Base-by-base conservation (phyloP, 1,140 invertebrate genomes). In the Battus philenor region DNA sequence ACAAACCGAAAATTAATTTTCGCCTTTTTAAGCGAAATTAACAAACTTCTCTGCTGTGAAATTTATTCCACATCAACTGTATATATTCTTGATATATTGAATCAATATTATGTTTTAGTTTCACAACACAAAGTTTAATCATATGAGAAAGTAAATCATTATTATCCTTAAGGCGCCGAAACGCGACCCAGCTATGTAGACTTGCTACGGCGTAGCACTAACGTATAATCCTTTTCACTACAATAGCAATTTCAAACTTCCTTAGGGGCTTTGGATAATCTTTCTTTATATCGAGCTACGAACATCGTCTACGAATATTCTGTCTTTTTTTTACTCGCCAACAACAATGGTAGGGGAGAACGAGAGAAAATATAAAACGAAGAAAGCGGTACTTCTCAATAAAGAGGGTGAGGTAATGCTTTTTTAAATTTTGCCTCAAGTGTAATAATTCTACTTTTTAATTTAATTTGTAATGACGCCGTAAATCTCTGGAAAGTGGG, bases 171-270 rank as follows among this genome's bases (percentile, higher is more conserved):
- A 22, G 33, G 33, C 17, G 20, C 17, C 33, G 33, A 50, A 59
- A 65, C 48, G 68, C 53, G 57, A 68, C 61, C 60, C 56, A 50
- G 46, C 68, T 47, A 47, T 66, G 74, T 73, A 77, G 76, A 68
- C 59, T 56, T 66, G 66, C 78, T 86, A 86, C 80, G 81, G 51
- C 78, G 83, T 83, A 86, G 83, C 77, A 80, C 77, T 83, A 85
- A 83, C 84, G 72, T 86, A 87, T 87, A 87, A 87, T 87, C 86
- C 86, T 86, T 87, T 86, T 86, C 82, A 81, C 84, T 86, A 85
- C 83, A 87, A 87, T 83, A 84, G 86, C 86, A 86, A 87, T 87
- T 87, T 83, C 84, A 83, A 87, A 87, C 84, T 87, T 87, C 82
- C 84, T 87, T 86, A 86, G 86, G 83, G 84, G 82, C 86, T 87